These are phyloP conservation scores for Trimorus sp. DNA, from an alignment of 2,888 invertebrate genomes.

Conservation along the genomic window DNA sequence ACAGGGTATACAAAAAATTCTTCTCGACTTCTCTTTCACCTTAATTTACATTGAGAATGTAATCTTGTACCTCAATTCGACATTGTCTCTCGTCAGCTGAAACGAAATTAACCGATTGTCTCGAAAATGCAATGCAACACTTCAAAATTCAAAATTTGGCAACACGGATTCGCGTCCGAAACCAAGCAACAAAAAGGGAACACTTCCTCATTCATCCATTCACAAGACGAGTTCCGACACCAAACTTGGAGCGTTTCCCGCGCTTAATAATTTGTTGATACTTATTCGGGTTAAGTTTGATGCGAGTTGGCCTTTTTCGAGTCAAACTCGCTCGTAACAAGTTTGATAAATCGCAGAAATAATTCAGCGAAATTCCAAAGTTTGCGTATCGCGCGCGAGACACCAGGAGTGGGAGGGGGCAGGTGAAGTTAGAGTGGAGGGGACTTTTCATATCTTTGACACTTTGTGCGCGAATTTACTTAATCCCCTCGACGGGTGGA, in stretches of 20 bases:
- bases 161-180: background rate
- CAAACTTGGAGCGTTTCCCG: conserved; percentile 28
- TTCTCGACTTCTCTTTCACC: too few species aligned
- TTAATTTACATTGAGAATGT: too few species aligned
- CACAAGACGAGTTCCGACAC: conserved; percentile 5
- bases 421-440: too few species aligned
- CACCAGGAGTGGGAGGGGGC: too few species aligned
- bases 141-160: too few species aligned
- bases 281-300: conserved; percentile 46
- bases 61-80: too few species aligned
- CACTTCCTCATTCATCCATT: conserved; percentile 23
- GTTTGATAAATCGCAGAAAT: conserved; percentile 57
- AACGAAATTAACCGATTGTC: too few species aligned
- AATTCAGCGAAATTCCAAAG: conserved; percentile 44
- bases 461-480: conserved; percentile 50
- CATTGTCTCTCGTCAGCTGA: too few species aligned
- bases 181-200: background rate
- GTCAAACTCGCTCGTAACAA: conserved; percentile 42
- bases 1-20: too few species aligned
- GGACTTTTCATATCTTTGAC: conserved; percentile 53
- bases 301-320: conserved; percentile 40
- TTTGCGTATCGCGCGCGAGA: conserved; percentile 26
- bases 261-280: conserved; percentile 53
- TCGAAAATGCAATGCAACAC: too few species aligned
- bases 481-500: conserved; percentile 34